Base-by-base conservation (phyloP, 2,888 invertebrate species). In the Caenorhabditis doughertyi region DNA sequence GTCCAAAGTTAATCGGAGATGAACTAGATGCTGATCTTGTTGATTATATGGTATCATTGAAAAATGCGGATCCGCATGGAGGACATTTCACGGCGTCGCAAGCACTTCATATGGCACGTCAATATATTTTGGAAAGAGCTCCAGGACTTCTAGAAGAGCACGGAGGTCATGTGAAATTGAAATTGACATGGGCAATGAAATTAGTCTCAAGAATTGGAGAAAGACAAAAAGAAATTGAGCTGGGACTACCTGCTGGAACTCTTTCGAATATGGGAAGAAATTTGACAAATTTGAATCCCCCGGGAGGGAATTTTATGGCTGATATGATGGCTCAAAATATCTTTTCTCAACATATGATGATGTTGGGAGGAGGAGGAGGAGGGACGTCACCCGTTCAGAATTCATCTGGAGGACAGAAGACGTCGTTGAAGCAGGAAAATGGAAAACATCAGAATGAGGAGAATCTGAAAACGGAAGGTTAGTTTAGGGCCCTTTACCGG, bases 161-260 rank as follows among this genome's bases (percentile, higher is more conserved):
- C 81, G 93, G 93, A 18, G 93, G 93, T 16, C 90, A 90, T 51
- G 85, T 92, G n/a, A 92, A 91, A 42, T 88, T 93, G 25, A 92
- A 92, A 82, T 84, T 90, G 32, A 92, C 92, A 3, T 93, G 93
- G 93, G 92, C 92, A 16, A 92, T 90, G 89, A 91, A 91, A 79
- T 70, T 89, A 65, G 89, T 90, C 9, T 67, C 84, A 3, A 79
- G 90, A 51, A 87, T 89, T 29, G 87, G 86, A 25, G 90, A 90
- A 68, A 56, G 90, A 27, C 84, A 88, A 68, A 81, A 83, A 62
- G 87, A 87, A 70, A 85, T 87, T 44, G 86, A 88, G 67, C 65
- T 85, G 25, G 88, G 88, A 16, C 73, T 88, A 1, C 88, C 88
- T 4, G 85, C 87, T 7, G 88, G 88, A 8, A 79, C 86, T 5